Evolutionary conservation across 2,797 vertebrate genomes (phyloP), one percentile per base, ranked within the genome.

Genomic region (Diglossa cyanea): DNA sequence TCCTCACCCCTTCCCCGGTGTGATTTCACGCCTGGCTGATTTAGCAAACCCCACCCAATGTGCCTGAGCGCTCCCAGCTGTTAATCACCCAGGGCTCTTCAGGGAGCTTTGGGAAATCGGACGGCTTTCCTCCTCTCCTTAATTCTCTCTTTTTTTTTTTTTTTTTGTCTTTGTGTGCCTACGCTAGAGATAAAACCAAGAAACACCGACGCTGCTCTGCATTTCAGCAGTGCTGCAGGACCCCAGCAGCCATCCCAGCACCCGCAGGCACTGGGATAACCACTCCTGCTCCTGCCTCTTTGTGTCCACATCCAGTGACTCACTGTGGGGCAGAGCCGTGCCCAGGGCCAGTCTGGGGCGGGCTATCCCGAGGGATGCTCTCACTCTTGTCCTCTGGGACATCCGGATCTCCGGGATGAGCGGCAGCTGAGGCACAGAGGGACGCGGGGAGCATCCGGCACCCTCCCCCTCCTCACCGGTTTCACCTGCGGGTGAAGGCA

Each of bases 261-360:
- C 1, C 23, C 7, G 11, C 21, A 14, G 33, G 39, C 2, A 0
- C 1, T 1, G 30, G 24, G 51, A 35, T 35, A n/a, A 16, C 3
- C 35, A 19, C 23, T 28, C 54, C 55, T 57, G 33, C 47, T 28
- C 18, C 26, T 17, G 4, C 17, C 25, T 11, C 15, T 2, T 3
- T 0, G 23, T 20, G 28, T 37, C 44, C 53, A 7, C 37, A 47
- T 30, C 21, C 25, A 40, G 25, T 1, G 35, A 6, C 13, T 23
- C 48, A 4, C 37, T 13, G 5, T 40, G 21, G 20, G 0, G 9
- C 76, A 68, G 26, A 53, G 54, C 40, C 1, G 1, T 66, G 60
- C 39, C 45, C 74, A n/a, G 10, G 42, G 39, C 33, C 48, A 7
- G 25, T 1, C 17, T 17, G 40, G 73, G 50, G 21, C 6, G 17